Percentiles rank a stretch among this genome's conserved stretches.
These are phyloP conservation scores for Odocoileus hemionus DNA, from an alignment of 2,113 vertebrate species.

Conservation along the genomic window DNA sequence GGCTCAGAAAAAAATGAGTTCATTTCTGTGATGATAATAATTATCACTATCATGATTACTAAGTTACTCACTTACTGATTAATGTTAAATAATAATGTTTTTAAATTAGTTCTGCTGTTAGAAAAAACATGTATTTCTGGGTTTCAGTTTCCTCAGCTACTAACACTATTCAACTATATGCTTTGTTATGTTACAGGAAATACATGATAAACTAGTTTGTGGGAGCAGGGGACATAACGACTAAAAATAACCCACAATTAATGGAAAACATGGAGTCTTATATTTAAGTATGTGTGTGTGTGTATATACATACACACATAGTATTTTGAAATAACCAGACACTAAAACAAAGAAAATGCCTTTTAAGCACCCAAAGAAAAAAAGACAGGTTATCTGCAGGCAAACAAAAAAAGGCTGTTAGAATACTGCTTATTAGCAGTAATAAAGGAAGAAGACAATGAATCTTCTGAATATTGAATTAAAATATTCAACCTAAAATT, in stretches of 20 bases:
- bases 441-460: background rate
- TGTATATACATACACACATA: background rate
- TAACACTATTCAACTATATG: background rate
- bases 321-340: background rate
- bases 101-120: background rate
- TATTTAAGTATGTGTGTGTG: background rate
- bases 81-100: background rate
- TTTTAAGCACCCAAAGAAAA: background rate
- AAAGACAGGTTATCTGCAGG: background rate
- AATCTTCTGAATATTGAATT: background rate
- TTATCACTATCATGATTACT: background rate
- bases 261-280: background rate
- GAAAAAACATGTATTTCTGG: background rate
- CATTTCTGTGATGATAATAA: background rate
- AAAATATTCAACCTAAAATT: constrained; percentile 29
- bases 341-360: background rate
- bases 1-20: background rate
- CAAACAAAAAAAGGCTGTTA: background rate
- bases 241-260: background rate
- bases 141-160: background rate
- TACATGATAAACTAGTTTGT: background rate
- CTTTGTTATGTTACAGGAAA: background rate
- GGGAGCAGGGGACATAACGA: background rate
- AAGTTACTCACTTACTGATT: background rate
- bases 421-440: background rate